Percentiles rank a stretch among this genome's conserved stretches.
These are phyloP conservation scores for Elegia similella DNA, from an alignment of 2,888 invertebrate species.

Conservation along the genomic window DNA sequence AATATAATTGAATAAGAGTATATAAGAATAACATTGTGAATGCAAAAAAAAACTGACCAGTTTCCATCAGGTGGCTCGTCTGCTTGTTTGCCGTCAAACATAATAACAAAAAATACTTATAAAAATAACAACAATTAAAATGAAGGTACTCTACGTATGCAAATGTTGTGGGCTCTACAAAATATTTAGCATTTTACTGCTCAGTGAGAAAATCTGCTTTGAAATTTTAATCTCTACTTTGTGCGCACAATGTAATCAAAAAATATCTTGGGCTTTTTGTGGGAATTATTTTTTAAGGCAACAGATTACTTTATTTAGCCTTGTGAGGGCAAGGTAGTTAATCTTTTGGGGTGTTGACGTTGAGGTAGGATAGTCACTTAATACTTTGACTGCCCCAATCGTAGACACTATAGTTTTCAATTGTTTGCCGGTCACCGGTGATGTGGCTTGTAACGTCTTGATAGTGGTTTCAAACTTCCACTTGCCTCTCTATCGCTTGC, in stretches of 20 bases:
- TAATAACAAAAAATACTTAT: too few relatives aligned
- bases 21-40: too few relatives aligned
- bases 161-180: constrained; percentile 13
- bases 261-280: constrained; percentile 20
- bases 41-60: too few relatives aligned
- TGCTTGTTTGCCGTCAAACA: too few relatives aligned
- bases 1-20: too few relatives aligned
- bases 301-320: constrained; percentile 2
- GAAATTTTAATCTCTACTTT: constrained; percentile 27
- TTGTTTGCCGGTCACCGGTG: too few relatives aligned
- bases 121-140: background rate
- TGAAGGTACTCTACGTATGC: constrained; percentile 12
- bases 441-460: too few relatives aligned
- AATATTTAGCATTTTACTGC: constrained; percentile 20
- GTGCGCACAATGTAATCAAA: constrained; percentile 21
- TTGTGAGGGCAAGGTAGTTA: background rate
- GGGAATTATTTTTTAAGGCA: background rate
- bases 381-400: too few relatives aligned
- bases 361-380: background rate
- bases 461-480: too few relatives aligned
- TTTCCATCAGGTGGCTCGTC: too few relatives aligned
- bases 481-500: too few relatives aligned
- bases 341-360: background rate
- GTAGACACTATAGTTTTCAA: too few relatives aligned
- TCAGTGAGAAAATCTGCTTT: constrained; percentile 14